These are phyloP conservation scores for Muscicapa striata DNA, from an alignment of 2,797 vertebrate genomes.

Conservation along the genomic window DNA sequence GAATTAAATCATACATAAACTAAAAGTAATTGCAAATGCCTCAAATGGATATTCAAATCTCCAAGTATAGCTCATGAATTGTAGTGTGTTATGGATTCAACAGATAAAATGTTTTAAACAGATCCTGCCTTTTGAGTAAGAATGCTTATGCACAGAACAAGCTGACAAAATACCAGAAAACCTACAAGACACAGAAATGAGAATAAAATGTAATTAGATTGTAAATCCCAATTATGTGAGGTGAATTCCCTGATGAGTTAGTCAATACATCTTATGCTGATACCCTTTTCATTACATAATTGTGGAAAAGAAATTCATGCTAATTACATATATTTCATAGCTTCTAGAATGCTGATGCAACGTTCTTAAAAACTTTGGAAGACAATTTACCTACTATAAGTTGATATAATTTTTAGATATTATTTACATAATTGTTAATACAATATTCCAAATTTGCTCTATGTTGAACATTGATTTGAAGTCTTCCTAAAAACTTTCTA, in stretches of 20 bases:
- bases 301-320: neutral
- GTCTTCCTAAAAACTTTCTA: neutral
- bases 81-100: neutral
- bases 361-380: neutral
- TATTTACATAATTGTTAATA: neutral
- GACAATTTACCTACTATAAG: neutral
- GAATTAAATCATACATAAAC: conserved; percentile 33
- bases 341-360: neutral
- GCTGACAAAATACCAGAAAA: neutral
- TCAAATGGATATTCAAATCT: neutral
- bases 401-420: neutral
- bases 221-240: neutral
- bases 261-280: neutral
- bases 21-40: conserved; percentile 17
- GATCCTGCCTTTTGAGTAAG: neutral
- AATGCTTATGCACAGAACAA: neutral
- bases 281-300: neutral
- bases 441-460: neutral
- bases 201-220: neutral
- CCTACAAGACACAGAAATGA: neutral
- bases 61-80: neutral
- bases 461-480: neutral
- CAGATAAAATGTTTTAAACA: neutral
- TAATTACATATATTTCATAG: neutral
- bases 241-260: neutral